Conservation (phyloP, 1,140 invertebrate species). For the Leptopilina clavipes region DNA sequence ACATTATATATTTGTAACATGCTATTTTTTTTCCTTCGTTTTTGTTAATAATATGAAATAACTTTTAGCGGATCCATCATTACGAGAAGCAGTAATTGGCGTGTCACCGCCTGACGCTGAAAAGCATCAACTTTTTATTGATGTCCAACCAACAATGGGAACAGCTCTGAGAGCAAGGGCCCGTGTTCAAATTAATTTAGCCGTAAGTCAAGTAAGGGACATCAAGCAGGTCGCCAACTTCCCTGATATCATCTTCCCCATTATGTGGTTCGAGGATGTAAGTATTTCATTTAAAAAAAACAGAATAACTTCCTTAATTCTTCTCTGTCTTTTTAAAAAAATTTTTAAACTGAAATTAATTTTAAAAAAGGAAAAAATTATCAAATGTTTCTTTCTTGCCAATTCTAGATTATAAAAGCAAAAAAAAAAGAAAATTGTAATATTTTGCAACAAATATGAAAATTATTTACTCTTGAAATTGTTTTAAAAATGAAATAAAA, state of each 20-base stretch:
- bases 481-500: background rate
- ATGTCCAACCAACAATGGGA: constrained; percentile 91
- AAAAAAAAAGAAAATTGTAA: constrained; percentile 3
- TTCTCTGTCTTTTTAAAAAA: background rate
- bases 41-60: constrained; percentile 36
- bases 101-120: constrained; percentile 85
- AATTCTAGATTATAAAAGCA: too few species aligned
- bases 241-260: constrained; percentile 91
- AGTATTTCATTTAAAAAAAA: too few species aligned
- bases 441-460: background rate
- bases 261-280: constrained; percentile 94
- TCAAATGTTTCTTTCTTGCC: constrained; percentile 24
- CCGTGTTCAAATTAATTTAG: constrained; percentile 90
- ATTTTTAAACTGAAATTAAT: background rate
- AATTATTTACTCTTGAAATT: background rate
- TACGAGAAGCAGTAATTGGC: constrained; percentile 85
- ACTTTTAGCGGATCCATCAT: constrained; percentile 78
- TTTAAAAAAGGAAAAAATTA: too few species aligned
- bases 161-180: constrained; percentile 86
- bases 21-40: background rate
- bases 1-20: too few species aligned
- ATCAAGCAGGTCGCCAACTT: constrained; percentile 93
- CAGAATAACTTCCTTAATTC: constrained; percentile 12
- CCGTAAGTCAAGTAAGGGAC: constrained; percentile 89
- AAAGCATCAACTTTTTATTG: constrained; percentile 87